phyloP scores from a whole-genome alignment of 2,797 vertebrate genomes.

The Spea hammondii region DNA sequence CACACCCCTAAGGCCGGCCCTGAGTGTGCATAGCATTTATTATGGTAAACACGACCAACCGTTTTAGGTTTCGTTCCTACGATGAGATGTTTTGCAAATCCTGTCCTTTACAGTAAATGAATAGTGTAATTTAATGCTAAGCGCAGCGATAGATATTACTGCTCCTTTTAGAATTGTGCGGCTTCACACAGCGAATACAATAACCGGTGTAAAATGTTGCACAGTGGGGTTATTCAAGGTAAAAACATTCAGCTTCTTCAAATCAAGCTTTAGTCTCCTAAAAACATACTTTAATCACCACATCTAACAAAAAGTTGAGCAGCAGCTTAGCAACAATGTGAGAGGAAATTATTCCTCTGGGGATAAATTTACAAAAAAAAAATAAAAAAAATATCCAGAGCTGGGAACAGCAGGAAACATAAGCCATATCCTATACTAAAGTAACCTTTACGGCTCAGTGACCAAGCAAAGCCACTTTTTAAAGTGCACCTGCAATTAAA shows the following conservation, averaged over 20 bases:
- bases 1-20: no score
- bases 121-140: not conserved
- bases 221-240: constrained; percentile 11
- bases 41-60: no score
- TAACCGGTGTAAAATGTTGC: not conserved
- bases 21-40: no score
- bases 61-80: no score
- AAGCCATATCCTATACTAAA: not conserved
- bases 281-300: constrained; percentile 9
- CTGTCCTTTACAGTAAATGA: not conserved
- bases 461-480: not conserved
- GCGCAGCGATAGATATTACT: no score
- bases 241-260: not conserved
- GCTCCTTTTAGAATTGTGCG: no score
- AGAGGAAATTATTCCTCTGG: constrained; percentile 10
- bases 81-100: not conserved
- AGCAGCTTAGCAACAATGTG: constrained; percentile 3
- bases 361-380: no score
- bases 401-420: constrained; percentile 13
- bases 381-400: not conserved
- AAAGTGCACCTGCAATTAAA: not conserved
- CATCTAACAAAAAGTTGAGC: not conserved
- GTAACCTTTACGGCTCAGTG: not conserved
- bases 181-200: not conserved
- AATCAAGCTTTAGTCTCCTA: constrained; percentile 1